Conservation (phyloP, 2,113 vertebrate species). For the Pardalotus punctatus region DNA sequence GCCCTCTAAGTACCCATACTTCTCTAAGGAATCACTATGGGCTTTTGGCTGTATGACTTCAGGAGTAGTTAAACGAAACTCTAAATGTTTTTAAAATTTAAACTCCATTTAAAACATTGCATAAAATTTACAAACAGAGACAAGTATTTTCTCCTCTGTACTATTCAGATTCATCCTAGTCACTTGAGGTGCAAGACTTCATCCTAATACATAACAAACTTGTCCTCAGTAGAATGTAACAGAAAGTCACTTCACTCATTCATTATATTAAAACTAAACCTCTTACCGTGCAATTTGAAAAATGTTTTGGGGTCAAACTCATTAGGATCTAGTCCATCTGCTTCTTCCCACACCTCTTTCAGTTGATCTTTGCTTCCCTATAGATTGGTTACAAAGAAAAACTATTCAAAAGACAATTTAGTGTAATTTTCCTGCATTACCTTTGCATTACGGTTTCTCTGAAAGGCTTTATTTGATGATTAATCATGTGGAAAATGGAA, state of each 20-base stretch:
- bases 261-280: conserved; percentile 43
- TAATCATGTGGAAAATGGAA: background rate
- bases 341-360: conserved; percentile 97
- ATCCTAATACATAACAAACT: background rate
- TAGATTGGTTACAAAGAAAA: conserved; percentile 49
- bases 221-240: background rate
- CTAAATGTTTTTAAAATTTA: background rate
- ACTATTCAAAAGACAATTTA: background rate
- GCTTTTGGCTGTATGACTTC: background rate
- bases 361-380: conserved; percentile 97
- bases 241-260: background rate
- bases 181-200: background rate
- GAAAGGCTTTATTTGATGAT: background rate
- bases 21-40: background rate
- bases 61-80: background rate
- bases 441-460: background rate
- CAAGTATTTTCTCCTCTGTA: background rate
- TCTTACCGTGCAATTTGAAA: conserved; percentile 94
- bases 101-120: background rate
- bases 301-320: conserved; percentile 98
- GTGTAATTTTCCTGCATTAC: background rate
- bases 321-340: conserved; percentile 94
- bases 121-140: background rate
- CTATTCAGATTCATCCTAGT: background rate
- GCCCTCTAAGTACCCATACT: background rate